These are phyloP conservation scores for Lottia scabra DNA, from an alignment of 2,888 invertebrate genomes.

Conservation along the genomic window DNA sequence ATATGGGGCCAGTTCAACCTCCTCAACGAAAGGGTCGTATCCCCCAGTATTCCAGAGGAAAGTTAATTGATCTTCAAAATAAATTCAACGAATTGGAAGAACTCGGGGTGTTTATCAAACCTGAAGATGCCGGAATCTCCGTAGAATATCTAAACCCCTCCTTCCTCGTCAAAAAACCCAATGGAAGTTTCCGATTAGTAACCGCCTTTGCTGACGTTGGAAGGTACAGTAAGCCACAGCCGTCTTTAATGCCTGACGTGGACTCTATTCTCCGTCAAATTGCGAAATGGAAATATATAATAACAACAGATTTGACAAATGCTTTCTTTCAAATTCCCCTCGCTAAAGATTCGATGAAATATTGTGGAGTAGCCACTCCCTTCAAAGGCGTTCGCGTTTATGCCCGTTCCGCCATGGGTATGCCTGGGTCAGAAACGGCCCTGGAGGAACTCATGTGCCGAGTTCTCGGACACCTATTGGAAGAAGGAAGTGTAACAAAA, in stretches of 20 bases:
- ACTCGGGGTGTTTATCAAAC: slow-evolving; percentile 24
- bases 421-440: slow-evolving; percentile 43
- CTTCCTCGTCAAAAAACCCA: slow-evolving; percentile 29
- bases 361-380: slow-evolving; percentile 43
- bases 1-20: slow-evolving; percentile 41
- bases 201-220: slow-evolving; percentile 30
- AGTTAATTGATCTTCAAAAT: slow-evolving; percentile 32
- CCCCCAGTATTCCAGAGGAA: slow-evolving; percentile 37
- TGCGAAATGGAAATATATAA: slow-evolving; percentile 38
- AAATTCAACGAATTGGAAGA: slow-evolving; percentile 41
- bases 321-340: slow-evolving; percentile 45
- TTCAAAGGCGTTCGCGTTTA: slow-evolving; percentile 39
- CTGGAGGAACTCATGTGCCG: slow-evolving; percentile 29
- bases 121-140: slow-evolving; percentile 26
- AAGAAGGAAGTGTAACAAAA: slow-evolving; percentile 27
- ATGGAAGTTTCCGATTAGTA: slow-evolving; percentile 27
- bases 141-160: slow-evolving; percentile 38
- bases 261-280: slow-evolving; percentile 28
- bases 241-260: slow-evolving; percentile 30
- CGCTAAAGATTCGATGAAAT: slow-evolving; percentile 36
- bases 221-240: too few relatives aligned
- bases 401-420: slow-evolving; percentile 21
- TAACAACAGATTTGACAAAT: slow-evolving; percentile 33
- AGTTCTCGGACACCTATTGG: slow-evolving; percentile 19
- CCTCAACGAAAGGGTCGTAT: slow-evolving; percentile 42